These are phyloP conservation scores for Actinia tenebrosa DNA, from an alignment of 64 coral and sea anemone genomes.

Conservation along the genomic window DNA sequence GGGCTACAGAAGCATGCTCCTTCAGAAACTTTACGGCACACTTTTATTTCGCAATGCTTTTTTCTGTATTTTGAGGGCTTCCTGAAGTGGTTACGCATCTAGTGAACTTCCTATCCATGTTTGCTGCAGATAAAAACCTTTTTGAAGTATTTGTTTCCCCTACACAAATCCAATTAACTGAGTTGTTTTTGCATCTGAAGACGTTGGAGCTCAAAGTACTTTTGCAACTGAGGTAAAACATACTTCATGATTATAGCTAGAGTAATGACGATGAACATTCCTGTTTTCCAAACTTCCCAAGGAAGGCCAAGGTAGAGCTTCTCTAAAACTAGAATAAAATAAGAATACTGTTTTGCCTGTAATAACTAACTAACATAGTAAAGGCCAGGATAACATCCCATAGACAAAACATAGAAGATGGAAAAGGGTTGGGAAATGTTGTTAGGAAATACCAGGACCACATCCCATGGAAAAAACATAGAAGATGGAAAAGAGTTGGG, in stretches of 20 bases:
- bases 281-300: conserved; percentile 39
- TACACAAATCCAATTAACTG: background rate
- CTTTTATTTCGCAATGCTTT: too few relatives aligned
- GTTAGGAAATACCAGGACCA: too few relatives aligned
- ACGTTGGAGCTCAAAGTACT: conserved; percentile 17
- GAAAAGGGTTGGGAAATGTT: too few relatives aligned
- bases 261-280: conserved; percentile 16
- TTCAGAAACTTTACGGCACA: too few relatives aligned
- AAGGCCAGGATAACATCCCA: too few relatives aligned
- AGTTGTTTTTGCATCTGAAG: conserved; percentile 2
- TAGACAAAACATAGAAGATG: too few relatives aligned
- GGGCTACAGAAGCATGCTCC: too few relatives aligned
- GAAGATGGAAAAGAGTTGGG: too few relatives aligned
- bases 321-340: conserved; percentile 43
- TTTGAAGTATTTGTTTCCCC: background rate
- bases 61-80: too few relatives aligned
- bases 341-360: background rate
- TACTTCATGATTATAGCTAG: conserved; percentile 20
- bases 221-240: conserved; percentile 16
- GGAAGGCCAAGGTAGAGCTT: conserved; percentile 44
- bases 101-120: background rate
- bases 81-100: background rate
- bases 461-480: too few relatives aligned
- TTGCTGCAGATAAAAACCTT: background rate
- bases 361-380: too few relatives aligned